Evolutionary conservation across 2,113 vertebrate species (phyloP).

Genomic region (Strix aluco): DNA sequence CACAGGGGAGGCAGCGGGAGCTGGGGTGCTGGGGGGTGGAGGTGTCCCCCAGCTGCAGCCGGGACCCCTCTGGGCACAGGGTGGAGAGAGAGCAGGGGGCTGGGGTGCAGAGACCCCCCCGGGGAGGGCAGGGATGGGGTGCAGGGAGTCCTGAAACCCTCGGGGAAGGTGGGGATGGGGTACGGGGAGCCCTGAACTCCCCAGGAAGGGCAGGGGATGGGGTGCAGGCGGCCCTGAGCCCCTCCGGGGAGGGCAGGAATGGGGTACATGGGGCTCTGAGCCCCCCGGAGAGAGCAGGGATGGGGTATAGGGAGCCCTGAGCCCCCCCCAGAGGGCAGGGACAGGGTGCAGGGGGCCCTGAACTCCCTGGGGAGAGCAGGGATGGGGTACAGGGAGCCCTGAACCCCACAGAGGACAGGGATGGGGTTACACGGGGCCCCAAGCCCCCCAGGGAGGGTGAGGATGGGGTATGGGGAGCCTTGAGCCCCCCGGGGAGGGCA

Average conservation of each 20-base stretch:
- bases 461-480: no score
- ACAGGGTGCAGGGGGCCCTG: not conserved
- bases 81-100: not conserved
- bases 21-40: not conserved
- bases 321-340: not conserved
- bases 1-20: not conserved
- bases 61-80: not conserved
- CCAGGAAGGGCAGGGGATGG: not conserved
- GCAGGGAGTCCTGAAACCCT: no score
- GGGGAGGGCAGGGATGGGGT: no score
- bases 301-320: not conserved
- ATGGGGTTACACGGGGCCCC: accelerated
- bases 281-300: not conserved
- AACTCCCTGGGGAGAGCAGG: not conserved
- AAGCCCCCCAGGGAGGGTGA: no score
- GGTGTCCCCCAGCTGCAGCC: not conserved
- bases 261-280: no score
- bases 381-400: not conserved
- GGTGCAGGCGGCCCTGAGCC: not conserved
- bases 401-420: not conserved
- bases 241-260: not conserved
- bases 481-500: no score
- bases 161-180: not conserved
- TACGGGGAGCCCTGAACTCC: no score
- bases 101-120: no score